A percentile compares a stretch with the other conserved stretches of the same genome.
Conservation (phyloP, 2,113 vertebrate genomes). For the Papio anubis region DNA sequence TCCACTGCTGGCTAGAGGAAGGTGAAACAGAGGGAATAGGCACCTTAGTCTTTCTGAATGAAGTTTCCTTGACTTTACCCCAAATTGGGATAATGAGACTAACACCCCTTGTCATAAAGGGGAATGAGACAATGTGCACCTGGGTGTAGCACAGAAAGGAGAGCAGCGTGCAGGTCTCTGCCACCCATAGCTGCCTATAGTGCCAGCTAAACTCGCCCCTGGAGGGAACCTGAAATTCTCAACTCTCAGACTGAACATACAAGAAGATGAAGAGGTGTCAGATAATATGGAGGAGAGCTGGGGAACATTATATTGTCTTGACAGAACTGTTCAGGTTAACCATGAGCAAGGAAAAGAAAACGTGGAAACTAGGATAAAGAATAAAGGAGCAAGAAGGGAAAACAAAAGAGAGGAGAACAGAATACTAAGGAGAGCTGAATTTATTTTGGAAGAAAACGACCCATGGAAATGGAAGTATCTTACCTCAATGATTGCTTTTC, state of each 20-base stretch:
- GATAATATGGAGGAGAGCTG: not conserved
- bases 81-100: not conserved
- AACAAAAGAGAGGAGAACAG: not conserved
- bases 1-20: not conserved
- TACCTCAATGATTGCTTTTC: not conserved
- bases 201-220: not conserved
- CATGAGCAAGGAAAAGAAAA: not conserved
- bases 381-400: not conserved
- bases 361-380: not conserved
- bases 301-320: not conserved
- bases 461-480: not conserved
- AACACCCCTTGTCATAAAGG: not conserved
- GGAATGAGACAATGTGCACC: not conserved
- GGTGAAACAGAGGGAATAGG: not conserved
- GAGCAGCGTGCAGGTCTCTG: not conserved
- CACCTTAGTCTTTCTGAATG: not conserved
- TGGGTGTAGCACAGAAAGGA: not conserved
- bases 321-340: slow-evolving; percentile 1
- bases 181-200: not conserved
- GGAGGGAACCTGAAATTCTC: not conserved
- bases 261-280: not conserved
- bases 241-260: not conserved
- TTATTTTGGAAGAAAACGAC: not conserved
- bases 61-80: not conserved
- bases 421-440: not conserved